Base-by-base conservation (phyloP, 2,113 vertebrate genomes). In the Cephalopterus ornatus region DNA sequence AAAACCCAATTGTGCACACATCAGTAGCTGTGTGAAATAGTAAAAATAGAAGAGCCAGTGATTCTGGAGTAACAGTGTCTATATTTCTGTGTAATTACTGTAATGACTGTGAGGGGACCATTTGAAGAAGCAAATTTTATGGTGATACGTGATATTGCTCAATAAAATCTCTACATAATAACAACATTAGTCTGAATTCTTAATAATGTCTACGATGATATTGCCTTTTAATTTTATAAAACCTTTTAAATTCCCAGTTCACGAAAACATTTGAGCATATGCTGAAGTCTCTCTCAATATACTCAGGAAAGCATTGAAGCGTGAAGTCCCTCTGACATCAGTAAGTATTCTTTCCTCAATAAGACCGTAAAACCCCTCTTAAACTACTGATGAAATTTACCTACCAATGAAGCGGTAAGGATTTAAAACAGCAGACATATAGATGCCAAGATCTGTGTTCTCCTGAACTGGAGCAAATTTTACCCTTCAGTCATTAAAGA, bases 171-270 rank as follows among this genome's bases (percentile, higher is more conserved):
- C 41, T 42, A 42, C 23, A 62, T 37, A 88, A 42, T 62, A 94
- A 78, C 12, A 94, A 62, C 8, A 83, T 2, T 82, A 53, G 12
- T 73, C 49, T 50, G 12, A 80, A 61, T 61, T 80, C 72, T 86
- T 90, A 71, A 67, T 85, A 87, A 92, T 67, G 35, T 26, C 50
- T 66, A 14, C 56, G 75, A 52, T 65, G 4, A 89, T 89, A 67
- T 6, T 74, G 76, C 17, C 65, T 73, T 95, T 89, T 95, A 86
- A 88, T 92, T 95, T 91, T 67, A 81, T 26, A 95, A 88, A 85
- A 28, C 5, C 12, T 83, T 88, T 81, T 32, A 39, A 80, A 88
- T 66, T 76, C 28, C 26, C 42, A 74, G 39, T 67, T 93, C 30
- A 86, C 50, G 17, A 59, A 91, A 81, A 84, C 47, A 81, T 33